Base-by-base conservation (phyloP, 2,888 invertebrate species). In the Flexamia atlantica region DNA sequence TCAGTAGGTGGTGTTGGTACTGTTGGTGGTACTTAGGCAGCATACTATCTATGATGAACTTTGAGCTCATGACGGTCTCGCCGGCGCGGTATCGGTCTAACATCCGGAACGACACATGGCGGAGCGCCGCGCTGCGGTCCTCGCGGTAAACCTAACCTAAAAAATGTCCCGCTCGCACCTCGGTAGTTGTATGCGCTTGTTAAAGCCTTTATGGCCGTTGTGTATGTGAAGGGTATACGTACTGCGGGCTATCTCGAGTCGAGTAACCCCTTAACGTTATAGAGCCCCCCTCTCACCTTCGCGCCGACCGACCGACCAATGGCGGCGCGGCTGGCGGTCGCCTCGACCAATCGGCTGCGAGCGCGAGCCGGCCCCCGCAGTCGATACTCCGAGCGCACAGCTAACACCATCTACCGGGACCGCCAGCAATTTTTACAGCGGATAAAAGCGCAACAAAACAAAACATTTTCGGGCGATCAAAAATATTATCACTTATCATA, bases 1-100 rank as follows among this genome's bases (percentile, higher is more conserved):
- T 91, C 88, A 91, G 92, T 90, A 93, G 92, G 90, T 94, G 94
- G 91, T 94, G 94, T 91, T 94, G 93, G 91, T 92, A 92, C 91
- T 92, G 93, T 90, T 89, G 89, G 93, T 94, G 96, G 93, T 97
- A 97, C 94, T 97, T 97, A 90, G 97, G 97, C 93, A 97, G 96
- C 97, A 97, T 97, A 94, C 97, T 97, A 96, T 97, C 97, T 93
- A 97, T 96, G 94, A 97, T 96, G 94, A 97, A 97, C 95, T 97
- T 97, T 94, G 97, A 97, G 94, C 95, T 96, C 97, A 97, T 97
- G 94, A 85, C 85, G 85, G 85, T 85, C 85, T 85, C 86, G 86
- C 81, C 60, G 30, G 23, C 25, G 28, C 64, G 25, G 25, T 82
- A 40, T 42, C 64, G 28, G 64, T 64, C 64, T 64, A 82, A 30